These are phyloP conservation scores for Gadopsis marmoratus DNA, from an alignment of 2,797 vertebrate species.

Conservation along the genomic window DNA sequence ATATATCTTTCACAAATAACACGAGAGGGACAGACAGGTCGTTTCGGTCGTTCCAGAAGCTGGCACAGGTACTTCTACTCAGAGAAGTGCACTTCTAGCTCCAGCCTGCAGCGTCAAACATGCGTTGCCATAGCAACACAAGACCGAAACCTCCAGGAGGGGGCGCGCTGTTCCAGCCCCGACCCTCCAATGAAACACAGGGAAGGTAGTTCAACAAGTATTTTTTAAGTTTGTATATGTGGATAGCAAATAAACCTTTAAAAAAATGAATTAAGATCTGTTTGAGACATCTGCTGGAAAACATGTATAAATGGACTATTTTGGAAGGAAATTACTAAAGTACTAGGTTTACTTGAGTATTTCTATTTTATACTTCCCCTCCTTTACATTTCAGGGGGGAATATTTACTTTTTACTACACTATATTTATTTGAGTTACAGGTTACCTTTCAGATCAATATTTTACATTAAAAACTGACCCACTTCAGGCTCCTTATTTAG, in stretches of 20 bases:
- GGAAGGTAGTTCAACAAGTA: no score
- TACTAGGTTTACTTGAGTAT: neutral
- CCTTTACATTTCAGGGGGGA: no score
- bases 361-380: no score
- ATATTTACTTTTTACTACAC: no score
- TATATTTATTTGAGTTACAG: no score
- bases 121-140: constrained; percentile 7
- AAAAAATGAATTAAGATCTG: no score
- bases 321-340: neutral
- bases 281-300: no score
- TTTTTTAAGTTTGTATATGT: no score
- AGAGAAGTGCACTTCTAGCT: neutral
- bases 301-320: no score
- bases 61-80: neutral
- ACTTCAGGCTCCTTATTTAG: neutral
- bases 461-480: neutral
- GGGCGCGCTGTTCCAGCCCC: neutral
- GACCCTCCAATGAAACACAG: neutral
- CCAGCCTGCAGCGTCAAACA: neutral
- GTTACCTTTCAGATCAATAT: neutral
- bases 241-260: no score
- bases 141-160: neutral
- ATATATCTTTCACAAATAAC: neutral
- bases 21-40: neutral
- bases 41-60: neutral